These are phyloP conservation scores for Indicator indicator DNA, from an alignment of 2,113 vertebrate genomes.

Conservation along the genomic window DNA sequence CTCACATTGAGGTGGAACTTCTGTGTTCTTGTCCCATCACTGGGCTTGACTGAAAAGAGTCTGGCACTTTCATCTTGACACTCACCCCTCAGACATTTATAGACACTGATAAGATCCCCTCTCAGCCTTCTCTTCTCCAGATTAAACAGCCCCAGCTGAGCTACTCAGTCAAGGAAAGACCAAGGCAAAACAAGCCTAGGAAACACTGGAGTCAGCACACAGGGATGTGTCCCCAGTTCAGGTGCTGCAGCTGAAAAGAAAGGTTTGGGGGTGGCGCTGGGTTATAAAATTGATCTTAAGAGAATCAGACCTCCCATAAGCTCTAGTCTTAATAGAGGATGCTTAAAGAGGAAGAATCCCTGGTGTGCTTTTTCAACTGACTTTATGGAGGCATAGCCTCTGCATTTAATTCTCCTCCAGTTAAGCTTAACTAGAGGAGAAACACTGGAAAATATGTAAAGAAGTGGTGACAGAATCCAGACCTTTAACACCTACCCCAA, in stretches of 20 bases:
- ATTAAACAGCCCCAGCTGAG: background rate
- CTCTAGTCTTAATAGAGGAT: background rate
- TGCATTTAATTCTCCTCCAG: background rate
- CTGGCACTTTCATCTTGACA: no score
- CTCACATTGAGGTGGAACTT: no score
- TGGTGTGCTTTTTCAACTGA: background rate
- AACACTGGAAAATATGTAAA: slow-evolving; percentile 9
- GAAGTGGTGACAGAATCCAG: slow-evolving; percentile 23
- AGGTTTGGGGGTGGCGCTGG: background rate
- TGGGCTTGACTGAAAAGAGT: no score
- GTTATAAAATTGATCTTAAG: background rate
- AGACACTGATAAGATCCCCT: no score
- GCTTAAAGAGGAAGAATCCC: background rate
- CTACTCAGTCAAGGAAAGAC: background rate
- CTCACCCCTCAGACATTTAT: no score
- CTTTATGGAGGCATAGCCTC: background rate
- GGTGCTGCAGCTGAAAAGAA: background rate
- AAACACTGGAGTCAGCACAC: background rate
- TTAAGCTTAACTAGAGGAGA: background rate
- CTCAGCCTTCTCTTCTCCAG: no score
- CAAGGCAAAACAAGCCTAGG: background rate
- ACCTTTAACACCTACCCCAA: background rate
- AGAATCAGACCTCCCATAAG: background rate
- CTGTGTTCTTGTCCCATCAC: no score
- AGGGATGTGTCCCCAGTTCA: background rate